Conservation (phyloP, 2,113 vertebrate genomes). For the Motacilla alba region DNA sequence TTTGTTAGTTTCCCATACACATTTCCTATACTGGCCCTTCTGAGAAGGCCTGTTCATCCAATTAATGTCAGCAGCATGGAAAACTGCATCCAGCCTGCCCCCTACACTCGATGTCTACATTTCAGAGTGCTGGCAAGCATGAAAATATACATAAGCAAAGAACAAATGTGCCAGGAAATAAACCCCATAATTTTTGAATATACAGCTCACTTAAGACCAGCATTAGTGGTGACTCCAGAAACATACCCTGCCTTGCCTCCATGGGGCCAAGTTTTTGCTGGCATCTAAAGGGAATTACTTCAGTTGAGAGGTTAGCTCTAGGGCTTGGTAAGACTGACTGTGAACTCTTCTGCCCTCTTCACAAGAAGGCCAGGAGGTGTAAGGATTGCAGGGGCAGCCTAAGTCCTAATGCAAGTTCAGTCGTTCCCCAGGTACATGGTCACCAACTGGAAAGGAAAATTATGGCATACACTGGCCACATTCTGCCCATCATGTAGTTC, state of each 20-base stretch:
- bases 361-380: neutral
- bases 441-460: neutral
- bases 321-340: neutral
- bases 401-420: neutral
- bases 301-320: neutral
- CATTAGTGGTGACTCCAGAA: neutral
- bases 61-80: conserved; percentile 22
- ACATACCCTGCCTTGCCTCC: neutral
- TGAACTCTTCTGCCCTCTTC: neutral
- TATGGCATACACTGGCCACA: neutral
- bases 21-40: conserved; percentile 4
- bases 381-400: neutral
- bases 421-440: neutral
- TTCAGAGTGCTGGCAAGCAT: conserved; percentile 1
- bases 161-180: neutral
- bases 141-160: neutral
- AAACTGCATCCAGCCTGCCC: conserved; percentile 1
- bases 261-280: neutral
- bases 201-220: neutral
- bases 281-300: neutral
- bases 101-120: neutral
- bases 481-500: neutral
- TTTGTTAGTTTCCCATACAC: conserved; percentile 27
- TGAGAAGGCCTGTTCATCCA: conserved; percentile 44
- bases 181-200: neutral